Conservation (phyloP, 1,140 invertebrate species). For the Teleopsis dalmanni region DNA sequence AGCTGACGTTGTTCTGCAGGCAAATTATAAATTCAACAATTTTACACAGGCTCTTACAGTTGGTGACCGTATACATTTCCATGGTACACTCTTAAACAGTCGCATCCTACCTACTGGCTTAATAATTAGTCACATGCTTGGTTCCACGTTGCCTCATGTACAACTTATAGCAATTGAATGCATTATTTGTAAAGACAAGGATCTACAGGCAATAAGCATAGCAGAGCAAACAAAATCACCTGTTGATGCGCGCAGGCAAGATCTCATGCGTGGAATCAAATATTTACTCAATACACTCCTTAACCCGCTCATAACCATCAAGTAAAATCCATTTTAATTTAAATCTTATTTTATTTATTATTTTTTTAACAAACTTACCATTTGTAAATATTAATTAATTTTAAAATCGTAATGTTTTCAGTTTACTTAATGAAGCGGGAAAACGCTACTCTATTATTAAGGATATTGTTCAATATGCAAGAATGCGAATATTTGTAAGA, state of each 20-base stretch:
- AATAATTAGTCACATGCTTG: conserved; percentile 28
- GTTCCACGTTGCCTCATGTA: conserved; percentile 50
- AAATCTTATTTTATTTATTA: too few species aligned
- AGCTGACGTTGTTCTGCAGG: conserved; percentile 53
- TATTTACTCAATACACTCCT: conserved; percentile 67
- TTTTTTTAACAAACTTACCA: too few species aligned
- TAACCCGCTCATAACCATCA: conserved; percentile 67
- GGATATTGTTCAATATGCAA: too few species aligned
- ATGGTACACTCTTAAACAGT: conserved; percentile 43
- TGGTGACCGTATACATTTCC: conserved; percentile 66
- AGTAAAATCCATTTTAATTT: too few species aligned
- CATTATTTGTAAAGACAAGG: conserved; percentile 54
- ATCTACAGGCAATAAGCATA: conserved; percentile 46
- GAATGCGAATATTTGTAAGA: too few species aligned
- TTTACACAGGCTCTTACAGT: conserved; percentile 58
- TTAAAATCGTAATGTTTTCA: too few species aligned
- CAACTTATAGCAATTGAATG: conserved; percentile 59
- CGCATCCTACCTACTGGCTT: not conserved
- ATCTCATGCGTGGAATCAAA: conserved; percentile 57
- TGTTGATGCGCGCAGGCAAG: conserved; percentile 49
- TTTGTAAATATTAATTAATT: too few species aligned
- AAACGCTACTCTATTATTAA: too few species aligned
- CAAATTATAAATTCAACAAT: conserved; percentile 60
- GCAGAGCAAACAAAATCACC: conserved; percentile 40
- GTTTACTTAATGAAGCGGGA: too few species aligned